Evolutionary conservation across 2,888 invertebrate genomes (phyloP), one percentile per base, ranked within the genome.

Genomic region (Eudemis profundana): DNA sequence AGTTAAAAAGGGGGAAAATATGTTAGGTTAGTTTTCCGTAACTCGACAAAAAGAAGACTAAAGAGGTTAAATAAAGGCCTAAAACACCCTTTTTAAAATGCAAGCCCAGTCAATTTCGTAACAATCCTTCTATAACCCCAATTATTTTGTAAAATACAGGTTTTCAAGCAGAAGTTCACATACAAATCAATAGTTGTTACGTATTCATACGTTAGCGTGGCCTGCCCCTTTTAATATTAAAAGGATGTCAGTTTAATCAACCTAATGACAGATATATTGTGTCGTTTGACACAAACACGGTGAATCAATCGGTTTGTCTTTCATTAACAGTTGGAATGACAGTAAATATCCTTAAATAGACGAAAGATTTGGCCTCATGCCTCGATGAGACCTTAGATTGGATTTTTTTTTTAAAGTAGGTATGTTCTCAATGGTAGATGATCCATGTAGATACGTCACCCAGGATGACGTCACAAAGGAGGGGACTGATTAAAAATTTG

Each of bases 81-180:
- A 68, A 42, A 57, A 47, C 42, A 54, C 21, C 57, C 15, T 51
- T 23, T 65, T 46, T 38, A 60, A 57, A 65, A 60, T 57, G 66
- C 67, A 51, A 54, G 62, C 64, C 65, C 67, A 75, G 66, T 56
- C 73, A 72, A 77, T 78, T 82, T 77, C 69, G 75, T 75, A 74
- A 56, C 61, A 75, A 78, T 74, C 71, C 72, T 78, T 77, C 76
- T 78, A 83, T 81, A 67, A 74, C 72, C 67, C 74, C 79, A 77
- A 85, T 86, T 85, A 85, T 70, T 61, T 69, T 38, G 47, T 69
- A 75, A 75, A 78, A 77, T 69, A 76, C 74, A 72, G 73, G 72
- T 76, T 77, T 71, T 71, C 57, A 70, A 21, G 40, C 66, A 72
- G 70, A 73, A 73, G 68, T 70, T 66, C 61, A 65, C 54, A 76